These are phyloP conservation scores for Chloroclysta siterata DNA, from an alignment of 2,888 invertebrate genomes.

Conservation along the genomic window DNA sequence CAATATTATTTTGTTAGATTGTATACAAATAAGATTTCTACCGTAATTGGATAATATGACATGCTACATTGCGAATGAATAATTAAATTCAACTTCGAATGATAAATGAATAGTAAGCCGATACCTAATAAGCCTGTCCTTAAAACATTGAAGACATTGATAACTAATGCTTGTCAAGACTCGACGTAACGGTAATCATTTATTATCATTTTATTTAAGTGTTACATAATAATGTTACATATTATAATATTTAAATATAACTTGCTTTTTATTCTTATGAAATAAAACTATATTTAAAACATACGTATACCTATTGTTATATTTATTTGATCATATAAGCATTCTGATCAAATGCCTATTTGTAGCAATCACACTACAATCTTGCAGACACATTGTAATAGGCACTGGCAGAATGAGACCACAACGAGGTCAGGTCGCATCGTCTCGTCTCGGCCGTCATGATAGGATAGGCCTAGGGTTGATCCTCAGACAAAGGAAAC, in stretches of 20 bases:
- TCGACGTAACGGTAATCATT: background rate
- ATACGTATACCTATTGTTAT: too few relatives aligned
- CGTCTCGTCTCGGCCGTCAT: slow-evolving; percentile 9
- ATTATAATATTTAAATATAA: too few relatives aligned
- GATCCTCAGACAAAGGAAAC: background rate
- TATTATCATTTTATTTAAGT: background rate
- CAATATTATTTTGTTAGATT: background rate
- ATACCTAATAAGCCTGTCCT: background rate
- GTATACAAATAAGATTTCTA: background rate
- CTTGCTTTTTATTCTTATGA: too few relatives aligned
- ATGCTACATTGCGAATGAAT: background rate
- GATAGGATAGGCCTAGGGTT: slow-evolving; percentile 16
- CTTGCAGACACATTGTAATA: slow-evolving; percentile 25
- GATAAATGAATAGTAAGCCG: background rate
- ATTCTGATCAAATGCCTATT: background rate
- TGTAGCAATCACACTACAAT: slow-evolving; percentile 16
- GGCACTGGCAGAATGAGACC: slow-evolving; percentile 38
- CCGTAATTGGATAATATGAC: background rate
- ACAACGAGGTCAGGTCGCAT: slow-evolving; percentile 37
- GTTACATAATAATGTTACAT: too few relatives aligned
- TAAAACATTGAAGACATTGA: too few relatives aligned
- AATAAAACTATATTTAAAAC: too few relatives aligned
- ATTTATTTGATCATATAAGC: too few relatives aligned
- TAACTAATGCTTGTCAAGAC: background rate
- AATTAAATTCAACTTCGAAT: background rate